Conservation (phyloP, 2,888 invertebrate species). For the Linnaemya tessellans region DNA sequence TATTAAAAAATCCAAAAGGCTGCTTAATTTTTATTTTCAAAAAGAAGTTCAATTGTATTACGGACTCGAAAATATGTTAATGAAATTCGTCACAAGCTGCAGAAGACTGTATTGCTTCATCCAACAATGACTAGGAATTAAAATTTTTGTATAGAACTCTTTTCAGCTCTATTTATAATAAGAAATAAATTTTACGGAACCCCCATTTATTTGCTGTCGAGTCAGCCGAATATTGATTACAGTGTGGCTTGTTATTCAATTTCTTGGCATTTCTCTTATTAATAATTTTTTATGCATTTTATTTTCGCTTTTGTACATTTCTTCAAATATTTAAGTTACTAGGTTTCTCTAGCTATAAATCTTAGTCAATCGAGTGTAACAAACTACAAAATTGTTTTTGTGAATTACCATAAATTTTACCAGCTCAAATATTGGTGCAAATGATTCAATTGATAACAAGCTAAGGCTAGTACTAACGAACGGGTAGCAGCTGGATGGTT, state of each 20-base stretch:
- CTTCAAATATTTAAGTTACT: conserved; percentile 63
- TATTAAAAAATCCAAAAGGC: no score
- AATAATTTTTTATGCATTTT: not conserved
- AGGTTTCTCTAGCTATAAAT: conserved; percentile 68
- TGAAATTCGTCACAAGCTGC: no score
- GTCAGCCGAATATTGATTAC: not conserved
- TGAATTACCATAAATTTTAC: conserved; percentile 57
- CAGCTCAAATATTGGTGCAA: conserved; percentile 49
- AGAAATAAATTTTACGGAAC: no score
- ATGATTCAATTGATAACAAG: conserved; percentile 8
- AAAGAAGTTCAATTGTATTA: no score
- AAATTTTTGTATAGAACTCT: no score
- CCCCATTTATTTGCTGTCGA: not conserved
- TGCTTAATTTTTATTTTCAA: no score
- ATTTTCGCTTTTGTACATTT: conserved; percentile 23
- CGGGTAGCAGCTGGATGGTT: conserved; percentile 22
- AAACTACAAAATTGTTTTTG: conserved; percentile 24
- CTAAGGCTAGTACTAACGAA: not conserved
- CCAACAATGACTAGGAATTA: no score
- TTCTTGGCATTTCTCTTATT: not conserved
- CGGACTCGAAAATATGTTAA: no score
- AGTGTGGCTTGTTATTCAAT: not conserved
- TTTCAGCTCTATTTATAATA: no score
- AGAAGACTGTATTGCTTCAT: no score
- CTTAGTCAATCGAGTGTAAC: conserved; percentile 66